These are phyloP conservation scores for Platanista minor DNA, from an alignment of 2,113 vertebrate genomes.

Conservation along the genomic window DNA sequence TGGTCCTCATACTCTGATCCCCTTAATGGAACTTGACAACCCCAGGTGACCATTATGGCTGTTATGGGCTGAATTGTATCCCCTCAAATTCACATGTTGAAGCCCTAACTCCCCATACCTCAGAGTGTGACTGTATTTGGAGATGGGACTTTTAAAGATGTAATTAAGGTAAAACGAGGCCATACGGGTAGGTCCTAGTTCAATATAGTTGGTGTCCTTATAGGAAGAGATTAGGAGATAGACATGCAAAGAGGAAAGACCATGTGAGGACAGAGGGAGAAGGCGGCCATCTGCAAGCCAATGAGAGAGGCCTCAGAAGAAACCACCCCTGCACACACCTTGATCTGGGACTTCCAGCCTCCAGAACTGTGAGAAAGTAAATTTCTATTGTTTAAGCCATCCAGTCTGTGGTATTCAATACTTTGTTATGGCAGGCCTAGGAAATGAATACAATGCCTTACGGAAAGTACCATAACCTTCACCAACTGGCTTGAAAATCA, in stretches of 20 bases:
- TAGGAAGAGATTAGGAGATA: neutral
- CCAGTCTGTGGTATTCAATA: neutral
- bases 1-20: neutral
- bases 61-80: neutral
- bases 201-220: neutral
- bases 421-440: neutral
- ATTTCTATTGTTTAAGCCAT: neutral
- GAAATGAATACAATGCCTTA: neutral
- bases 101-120: neutral
- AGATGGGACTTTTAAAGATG: neutral
- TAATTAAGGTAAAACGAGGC: neutral
- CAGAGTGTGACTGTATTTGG: neutral
- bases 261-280: neutral
- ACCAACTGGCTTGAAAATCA: neutral
- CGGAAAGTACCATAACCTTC: neutral
- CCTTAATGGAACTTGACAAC: neutral
- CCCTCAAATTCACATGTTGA: neutral
- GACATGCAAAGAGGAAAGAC: neutral
- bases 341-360: neutral
- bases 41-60: neutral
- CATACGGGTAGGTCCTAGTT: neutral
- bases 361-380: neutral
- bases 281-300: neutral
- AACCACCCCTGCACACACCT: neutral
- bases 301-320: neutral